These are phyloP conservation scores for Protonemura montana DNA, from an alignment of 2,888 invertebrate species.

Conservation along the genomic window DNA sequence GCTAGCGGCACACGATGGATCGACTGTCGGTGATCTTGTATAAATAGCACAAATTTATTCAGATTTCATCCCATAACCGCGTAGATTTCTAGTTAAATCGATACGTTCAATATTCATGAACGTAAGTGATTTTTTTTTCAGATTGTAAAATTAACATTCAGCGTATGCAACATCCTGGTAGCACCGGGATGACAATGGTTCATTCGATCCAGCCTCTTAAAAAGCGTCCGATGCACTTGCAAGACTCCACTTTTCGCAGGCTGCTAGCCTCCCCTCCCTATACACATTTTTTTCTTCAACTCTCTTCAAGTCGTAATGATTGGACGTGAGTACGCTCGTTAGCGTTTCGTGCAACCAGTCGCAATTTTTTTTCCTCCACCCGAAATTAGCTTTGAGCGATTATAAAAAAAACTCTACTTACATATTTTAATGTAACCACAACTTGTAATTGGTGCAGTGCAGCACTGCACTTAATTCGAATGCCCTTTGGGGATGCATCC, in stretches of 20 bases:
- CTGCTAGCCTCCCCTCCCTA: not conserved
- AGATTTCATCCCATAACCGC: not conserved
- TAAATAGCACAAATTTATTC: not conserved
- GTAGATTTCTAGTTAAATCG: not conserved
- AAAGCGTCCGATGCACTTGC: not conserved
- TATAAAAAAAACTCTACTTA: not conserved
- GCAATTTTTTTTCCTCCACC: not conserved
- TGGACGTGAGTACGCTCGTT: not conserved
- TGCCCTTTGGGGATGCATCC: too few relatives aligned
- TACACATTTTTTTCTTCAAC: not conserved
- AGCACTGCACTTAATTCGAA: not conserved
- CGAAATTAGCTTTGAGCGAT: not conserved
- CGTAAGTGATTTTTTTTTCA: constrained; percentile 2
- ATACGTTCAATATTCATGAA: not conserved
- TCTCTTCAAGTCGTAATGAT: not conserved
- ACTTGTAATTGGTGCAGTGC: not conserved
- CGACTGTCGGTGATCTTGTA: not conserved
- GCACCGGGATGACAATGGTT: not conserved
- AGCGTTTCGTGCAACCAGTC: not conserved
- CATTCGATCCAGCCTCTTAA: not conserved
- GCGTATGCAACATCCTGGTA: not conserved
- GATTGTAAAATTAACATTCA: not conserved
- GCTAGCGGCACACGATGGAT: not conserved
- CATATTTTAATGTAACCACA: too few relatives aligned
- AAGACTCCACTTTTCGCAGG: not conserved